phyloP scores from a whole-genome alignment of 1,140 invertebrate species.

The Oscheius sp. region DNA sequence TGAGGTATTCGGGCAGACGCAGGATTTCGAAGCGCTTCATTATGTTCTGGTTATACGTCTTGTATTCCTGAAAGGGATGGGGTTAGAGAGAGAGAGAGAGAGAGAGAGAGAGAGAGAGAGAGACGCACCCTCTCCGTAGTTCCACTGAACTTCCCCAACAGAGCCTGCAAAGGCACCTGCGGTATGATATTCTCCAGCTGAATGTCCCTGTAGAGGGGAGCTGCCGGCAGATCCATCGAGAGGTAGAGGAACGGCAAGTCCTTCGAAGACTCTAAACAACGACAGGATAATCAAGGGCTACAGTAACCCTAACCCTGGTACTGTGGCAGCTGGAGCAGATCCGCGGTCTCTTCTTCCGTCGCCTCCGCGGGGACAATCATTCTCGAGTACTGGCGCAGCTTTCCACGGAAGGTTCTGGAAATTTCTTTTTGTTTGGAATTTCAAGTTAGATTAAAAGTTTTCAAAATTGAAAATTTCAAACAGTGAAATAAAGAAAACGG shows the following conservation, averaged over 20 bases:
- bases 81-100: not conserved
- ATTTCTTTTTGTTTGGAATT: not conserved
- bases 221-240: slow-evolving; percentile 91
- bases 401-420: slow-evolving; percentile 77
- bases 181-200: slow-evolving; percentile 97
- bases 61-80: slow-evolving; percentile 73
- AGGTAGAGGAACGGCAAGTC: slow-evolving; percentile 90
- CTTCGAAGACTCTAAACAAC: slow-evolving; percentile 71
- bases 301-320: slow-evolving; percentile 68
- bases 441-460: not conserved
- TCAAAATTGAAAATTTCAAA: not conserved
- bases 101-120: not conserved
- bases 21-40: slow-evolving; percentile 95
- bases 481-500: not conserved
- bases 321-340: slow-evolving; percentile 76
- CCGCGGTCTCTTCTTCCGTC: slow-evolving; percentile 76
- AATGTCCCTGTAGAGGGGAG: slow-evolving; percentile 93
- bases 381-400: slow-evolving; percentile 87
- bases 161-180: slow-evolving; percentile 87
- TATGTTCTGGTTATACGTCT: slow-evolving; percentile 98
- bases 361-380: slow-evolving; percentile 90
- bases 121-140: slow-evolving; percentile 73
- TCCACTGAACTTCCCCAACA: slow-evolving; percentile 94
- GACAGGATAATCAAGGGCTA: slow-evolving; percentile 48
- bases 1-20: slow-evolving; percentile 89